Percentiles rank a stretch among this genome's conserved stretches.
phyloP scores from a whole-genome alignment of 2,888 invertebrate species.

The Leptinotarsa tumamoca region DNA sequence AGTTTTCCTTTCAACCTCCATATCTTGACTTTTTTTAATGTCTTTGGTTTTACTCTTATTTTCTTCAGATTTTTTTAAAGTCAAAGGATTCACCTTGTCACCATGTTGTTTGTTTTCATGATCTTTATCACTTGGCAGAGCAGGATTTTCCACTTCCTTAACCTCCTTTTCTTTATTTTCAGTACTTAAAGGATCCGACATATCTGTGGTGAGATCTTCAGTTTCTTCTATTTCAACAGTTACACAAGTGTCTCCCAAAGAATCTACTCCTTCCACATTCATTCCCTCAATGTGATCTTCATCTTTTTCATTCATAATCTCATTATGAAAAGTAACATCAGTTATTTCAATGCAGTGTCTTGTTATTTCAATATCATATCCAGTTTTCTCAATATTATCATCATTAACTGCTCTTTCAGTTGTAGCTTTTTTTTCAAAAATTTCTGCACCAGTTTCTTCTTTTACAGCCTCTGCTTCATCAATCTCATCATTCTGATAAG shows the following conservation, averaged over 20 bases:
- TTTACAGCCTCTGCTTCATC: conserved; percentile 6
- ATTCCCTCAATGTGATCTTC: neutral
- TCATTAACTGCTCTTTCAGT: too few species aligned
- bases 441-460: too few species aligned
- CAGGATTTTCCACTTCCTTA: neutral
- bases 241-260: neutral
- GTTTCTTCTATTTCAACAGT: conserved; percentile 18
- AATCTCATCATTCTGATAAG: conserved; percentile 6
- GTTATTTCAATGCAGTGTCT: neutral
- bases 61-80: neutral
- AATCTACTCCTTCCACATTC: conserved; percentile 4
- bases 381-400: too few species aligned
- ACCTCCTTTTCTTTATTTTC: conserved; percentile 4
- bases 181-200: neutral
- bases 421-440: too few species aligned
- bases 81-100: neutral
- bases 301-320: neutral
- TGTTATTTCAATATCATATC: neutral
- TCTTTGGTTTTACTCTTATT: neutral
- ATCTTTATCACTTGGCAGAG: neutral
- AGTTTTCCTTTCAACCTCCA: conserved; percentile 8
- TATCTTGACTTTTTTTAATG: neutral
- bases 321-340: conserved; percentile 1
- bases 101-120: conserved; percentile 2
- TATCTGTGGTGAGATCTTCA: neutral